Conservation (phyloP, 1,140 invertebrate species). For the Oryctes rhinoceros region DNA sequence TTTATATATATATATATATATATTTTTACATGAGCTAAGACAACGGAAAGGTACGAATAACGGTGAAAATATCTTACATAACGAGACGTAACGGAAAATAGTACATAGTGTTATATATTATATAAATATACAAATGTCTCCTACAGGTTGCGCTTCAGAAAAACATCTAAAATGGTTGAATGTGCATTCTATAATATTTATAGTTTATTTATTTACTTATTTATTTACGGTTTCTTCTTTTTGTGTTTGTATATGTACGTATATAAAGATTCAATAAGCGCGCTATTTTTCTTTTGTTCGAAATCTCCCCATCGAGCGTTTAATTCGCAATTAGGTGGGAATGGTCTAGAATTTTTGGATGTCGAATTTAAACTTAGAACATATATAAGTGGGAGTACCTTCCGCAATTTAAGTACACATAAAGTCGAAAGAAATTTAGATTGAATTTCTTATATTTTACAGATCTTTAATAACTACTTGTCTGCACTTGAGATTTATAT, state of each 20-base stretch:
- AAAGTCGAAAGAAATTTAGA: no score
- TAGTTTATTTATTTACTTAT: background rate
- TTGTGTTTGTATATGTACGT: no score
- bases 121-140: conserved; percentile 29
- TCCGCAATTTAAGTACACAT: no score
- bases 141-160: conserved; percentile 1
- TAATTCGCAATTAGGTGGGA: no score
- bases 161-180: conserved; percentile 24
- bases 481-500: no score
- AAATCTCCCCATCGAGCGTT: background rate
- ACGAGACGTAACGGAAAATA: conserved; percentile 8
- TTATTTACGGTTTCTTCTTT: background rate
- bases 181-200: conserved; percentile 25
- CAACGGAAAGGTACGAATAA: background rate
- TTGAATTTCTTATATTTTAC: no score
- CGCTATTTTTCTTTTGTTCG: background rate
- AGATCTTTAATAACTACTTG: no score
- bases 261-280: background rate
- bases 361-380: no score
- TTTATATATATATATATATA: no score
- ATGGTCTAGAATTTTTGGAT: no score
- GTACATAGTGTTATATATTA: background rate
- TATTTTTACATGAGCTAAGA: conserved; percentile 4
- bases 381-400: no score
- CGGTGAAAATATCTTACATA: conserved; percentile 4